Percentiles rank a stretch among this genome's conserved stretches.
Evolutionary conservation across 2,113 vertebrate species (phyloP).

Genomic region (Vulpes vulpes): DNA sequence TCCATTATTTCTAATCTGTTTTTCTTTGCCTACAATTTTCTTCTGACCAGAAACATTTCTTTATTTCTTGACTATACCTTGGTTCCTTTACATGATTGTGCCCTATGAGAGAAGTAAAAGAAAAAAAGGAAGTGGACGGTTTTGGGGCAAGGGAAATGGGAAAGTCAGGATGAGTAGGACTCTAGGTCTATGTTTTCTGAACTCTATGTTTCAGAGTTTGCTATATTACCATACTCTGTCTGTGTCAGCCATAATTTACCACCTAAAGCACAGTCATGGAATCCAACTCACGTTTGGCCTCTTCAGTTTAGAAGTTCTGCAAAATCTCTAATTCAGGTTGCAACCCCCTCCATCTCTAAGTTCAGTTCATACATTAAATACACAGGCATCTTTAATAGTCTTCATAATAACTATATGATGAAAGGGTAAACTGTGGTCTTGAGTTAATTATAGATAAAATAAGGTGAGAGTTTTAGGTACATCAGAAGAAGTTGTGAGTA

Average conservation of each 20-base stretch:
- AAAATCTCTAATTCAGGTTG: neutral
- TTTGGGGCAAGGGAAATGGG: neutral
- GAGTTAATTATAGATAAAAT: slow-evolving; percentile 6
- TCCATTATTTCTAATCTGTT: neutral
- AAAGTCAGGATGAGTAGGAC: neutral
- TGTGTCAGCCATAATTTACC: neutral
- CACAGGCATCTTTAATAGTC: neutral
- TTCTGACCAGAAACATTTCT: neutral
- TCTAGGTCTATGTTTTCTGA: neutral
- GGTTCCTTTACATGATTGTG: neutral
- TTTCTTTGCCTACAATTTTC: slow-evolving; percentile 15
- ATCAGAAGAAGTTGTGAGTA: neutral
- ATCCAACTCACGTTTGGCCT: neutral
- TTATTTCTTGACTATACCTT: neutral
- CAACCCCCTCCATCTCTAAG: neutral
- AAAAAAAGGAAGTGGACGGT: neutral
- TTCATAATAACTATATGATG: slow-evolving; percentile 1
- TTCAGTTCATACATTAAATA: neutral
- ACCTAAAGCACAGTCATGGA: neutral
- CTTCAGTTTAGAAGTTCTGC: slow-evolving; percentile 6
- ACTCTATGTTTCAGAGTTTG: neutral
- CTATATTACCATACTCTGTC: neutral
- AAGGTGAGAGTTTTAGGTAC: neutral
- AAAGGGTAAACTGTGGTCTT: neutral
- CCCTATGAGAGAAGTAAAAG: neutral